These are phyloP conservation scores for Pandemis cinnamomeana DNA, from an alignment of 2,888 invertebrate genomes.

Conservation along the genomic window DNA sequence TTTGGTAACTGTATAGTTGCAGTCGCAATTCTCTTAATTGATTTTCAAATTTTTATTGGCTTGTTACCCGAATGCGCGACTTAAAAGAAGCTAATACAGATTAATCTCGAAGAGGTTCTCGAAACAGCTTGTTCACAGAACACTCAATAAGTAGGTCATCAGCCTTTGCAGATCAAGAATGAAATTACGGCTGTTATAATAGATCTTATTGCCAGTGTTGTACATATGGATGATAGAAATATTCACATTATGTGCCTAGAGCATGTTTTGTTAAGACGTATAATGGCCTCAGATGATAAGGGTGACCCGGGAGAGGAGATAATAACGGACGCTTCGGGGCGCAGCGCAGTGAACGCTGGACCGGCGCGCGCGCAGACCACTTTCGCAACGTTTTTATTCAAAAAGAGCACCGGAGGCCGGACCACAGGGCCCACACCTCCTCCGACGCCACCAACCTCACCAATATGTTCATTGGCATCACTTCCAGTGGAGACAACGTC, in stretches of 20 bases:
- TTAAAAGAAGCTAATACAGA: no score
- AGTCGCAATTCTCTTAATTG: no score
- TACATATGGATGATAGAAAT: constrained; percentile 25
- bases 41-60: no score
- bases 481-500: constrained; percentile 80
- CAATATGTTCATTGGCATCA: constrained; percentile 83
- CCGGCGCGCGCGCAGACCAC: constrained; percentile 46
- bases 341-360: constrained; percentile 41
- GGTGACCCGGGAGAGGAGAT: constrained; percentile 71
- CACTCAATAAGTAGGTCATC: background rate
- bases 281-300: constrained; percentile 70
- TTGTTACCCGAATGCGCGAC: no score
- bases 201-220: constrained; percentile 12
- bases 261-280: constrained; percentile 63
- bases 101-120: background rate
- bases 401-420: constrained; percentile 56
- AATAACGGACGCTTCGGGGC: constrained; percentile 56
- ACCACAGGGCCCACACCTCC: constrained; percentile 48
- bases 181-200: background rate
- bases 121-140: background rate
- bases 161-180: constrained; percentile 1
- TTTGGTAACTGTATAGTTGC: no score
- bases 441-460: constrained; percentile 39
- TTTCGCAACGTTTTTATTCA: constrained; percentile 48
- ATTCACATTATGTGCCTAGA: constrained; percentile 44